Evolutionary conservation across 2,888 invertebrate species (phyloP).

Genomic region (Electrophaes corylata): DNA sequence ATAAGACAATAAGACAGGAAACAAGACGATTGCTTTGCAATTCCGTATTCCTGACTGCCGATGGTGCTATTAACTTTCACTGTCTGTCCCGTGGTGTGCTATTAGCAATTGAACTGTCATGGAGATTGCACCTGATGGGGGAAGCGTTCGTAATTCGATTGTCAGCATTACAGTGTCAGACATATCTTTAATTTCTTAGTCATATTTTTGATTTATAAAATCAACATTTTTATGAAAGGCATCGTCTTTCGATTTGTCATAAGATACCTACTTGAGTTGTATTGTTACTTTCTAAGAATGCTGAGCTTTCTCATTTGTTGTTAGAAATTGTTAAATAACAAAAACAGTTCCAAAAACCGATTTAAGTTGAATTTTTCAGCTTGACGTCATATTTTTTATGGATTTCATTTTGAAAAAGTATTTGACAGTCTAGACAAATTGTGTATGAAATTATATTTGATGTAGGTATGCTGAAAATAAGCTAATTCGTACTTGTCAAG

Average conservation of each 20-base stretch:
- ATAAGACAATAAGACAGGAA: constrained; percentile 26
- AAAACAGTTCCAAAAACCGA: no score
- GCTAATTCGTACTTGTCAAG: not conserved
- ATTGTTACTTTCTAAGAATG: not conserved
- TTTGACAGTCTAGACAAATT: no score
- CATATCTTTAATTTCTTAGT: not conserved
- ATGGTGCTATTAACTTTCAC: constrained; percentile 37
- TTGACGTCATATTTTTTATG: no score
- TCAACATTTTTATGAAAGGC: not conserved
- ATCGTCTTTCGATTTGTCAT: not conserved
- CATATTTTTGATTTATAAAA: not conserved
- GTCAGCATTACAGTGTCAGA: not conserved
- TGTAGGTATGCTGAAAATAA: not conserved
- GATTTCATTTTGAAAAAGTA: no score
- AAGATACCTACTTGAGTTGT: not conserved
- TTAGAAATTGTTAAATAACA: constrained; percentile 1
- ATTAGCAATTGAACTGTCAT: constrained; percentile 24
- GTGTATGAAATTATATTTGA: no score
- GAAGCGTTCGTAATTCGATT: constrained; percentile 2
- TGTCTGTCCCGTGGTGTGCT: constrained; percentile 18
- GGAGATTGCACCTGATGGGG: constrained; percentile 10
- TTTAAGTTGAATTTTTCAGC: no score
- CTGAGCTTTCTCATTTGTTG: not conserved
- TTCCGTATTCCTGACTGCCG: constrained; percentile 30
- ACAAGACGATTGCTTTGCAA: constrained; percentile 13